Evolutionary conservation across 2,113 vertebrate genomes (phyloP).

Genomic region (Dinomys branickii): DNA sequence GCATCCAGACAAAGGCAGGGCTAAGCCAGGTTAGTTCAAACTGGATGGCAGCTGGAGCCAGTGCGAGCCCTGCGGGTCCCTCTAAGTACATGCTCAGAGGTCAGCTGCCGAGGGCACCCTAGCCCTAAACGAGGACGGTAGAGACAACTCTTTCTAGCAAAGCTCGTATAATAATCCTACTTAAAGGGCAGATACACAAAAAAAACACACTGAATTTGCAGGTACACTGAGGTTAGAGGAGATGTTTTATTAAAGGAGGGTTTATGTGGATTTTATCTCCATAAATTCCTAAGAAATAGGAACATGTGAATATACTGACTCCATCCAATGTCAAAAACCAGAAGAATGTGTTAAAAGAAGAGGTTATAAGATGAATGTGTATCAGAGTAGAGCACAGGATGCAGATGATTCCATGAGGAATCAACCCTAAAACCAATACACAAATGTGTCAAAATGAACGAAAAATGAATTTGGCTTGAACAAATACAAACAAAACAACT

Average conservation of each 20-base stretch:
- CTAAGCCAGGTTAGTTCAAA: background rate
- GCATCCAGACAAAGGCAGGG: background rate
- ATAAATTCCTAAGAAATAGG: background rate
- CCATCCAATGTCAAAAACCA: background rate
- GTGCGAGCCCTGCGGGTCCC: rapidly evolving
- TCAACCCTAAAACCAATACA: background rate
- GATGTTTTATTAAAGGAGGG: background rate
- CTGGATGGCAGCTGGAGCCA: background rate
- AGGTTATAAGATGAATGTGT: background rate
- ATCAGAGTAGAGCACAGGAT: background rate
- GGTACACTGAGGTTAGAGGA: background rate
- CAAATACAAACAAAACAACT: background rate
- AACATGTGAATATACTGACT: background rate
- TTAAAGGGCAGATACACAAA: background rate
- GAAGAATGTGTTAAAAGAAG: background rate
- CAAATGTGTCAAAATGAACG: background rate
- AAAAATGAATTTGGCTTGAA: background rate
- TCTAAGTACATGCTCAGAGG: background rate
- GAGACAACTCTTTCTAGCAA: background rate
- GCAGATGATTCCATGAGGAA: background rate
- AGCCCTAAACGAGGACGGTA: background rate
- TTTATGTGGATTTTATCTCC: background rate
- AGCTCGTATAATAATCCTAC: background rate
- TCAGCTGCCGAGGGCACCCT: rapidly evolving
- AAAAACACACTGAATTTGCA: background rate